Conservation (phyloP, 2,888 invertebrate genomes). For the Thymelicus sylvestris region DNA sequence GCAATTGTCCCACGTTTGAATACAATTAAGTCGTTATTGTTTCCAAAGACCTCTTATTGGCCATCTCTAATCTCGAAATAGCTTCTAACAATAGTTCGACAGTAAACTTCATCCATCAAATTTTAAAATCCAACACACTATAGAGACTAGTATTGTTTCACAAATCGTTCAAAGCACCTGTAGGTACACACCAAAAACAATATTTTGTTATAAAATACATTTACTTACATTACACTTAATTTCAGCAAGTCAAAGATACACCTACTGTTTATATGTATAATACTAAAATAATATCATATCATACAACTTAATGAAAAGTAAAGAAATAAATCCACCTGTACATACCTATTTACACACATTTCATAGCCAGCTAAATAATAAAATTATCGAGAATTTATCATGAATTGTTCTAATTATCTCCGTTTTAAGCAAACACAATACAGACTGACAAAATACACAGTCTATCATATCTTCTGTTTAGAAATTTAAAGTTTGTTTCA, state of each 20-base stretch:
- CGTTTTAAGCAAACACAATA: too few relatives aligned
- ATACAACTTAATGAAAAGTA: constrained; percentile 11
- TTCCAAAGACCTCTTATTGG: too few relatives aligned
- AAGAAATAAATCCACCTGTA: constrained; percentile 4
- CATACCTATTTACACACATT: constrained; percentile 22
- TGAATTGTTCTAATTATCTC: constrained; percentile 3
- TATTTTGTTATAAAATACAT: background rate
- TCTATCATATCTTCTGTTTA: too few relatives aligned
- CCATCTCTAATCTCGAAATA: too few relatives aligned
- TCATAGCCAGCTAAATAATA: constrained; percentile 26
- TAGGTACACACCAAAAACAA: constrained; percentile 1
- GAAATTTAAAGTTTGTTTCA: too few relatives aligned
- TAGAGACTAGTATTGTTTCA: constrained; percentile 4
- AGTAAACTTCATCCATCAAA: background rate
- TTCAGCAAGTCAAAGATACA: background rate
- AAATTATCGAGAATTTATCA: constrained; percentile 6
- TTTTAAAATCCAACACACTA: background rate
- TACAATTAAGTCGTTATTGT: too few relatives aligned
- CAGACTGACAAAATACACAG: too few relatives aligned
- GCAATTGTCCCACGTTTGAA: too few relatives aligned
- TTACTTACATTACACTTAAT: background rate
- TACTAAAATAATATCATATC: background rate
- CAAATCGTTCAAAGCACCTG: constrained; percentile 1
- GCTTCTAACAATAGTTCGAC: too few relatives aligned
- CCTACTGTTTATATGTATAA: background rate